Evolutionary conservation across 1,140 invertebrate species (phyloP).

Genomic region (Papilio xuthus): DNA sequence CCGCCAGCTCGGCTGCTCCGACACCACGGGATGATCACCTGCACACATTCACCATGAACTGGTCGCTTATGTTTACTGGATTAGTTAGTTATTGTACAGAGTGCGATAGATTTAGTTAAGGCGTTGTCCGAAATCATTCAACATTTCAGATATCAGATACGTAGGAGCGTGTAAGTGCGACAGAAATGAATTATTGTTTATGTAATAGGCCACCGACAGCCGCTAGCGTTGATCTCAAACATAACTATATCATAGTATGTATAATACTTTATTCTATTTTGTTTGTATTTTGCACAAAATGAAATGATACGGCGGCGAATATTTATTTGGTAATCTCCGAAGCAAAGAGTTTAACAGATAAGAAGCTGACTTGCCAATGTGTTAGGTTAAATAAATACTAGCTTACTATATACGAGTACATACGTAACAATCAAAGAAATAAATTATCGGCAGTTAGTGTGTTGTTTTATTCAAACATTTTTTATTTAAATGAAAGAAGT

Average conservation of each 20-base stretch:
- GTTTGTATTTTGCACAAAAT: neutral
- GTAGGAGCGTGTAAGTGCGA: neutral
- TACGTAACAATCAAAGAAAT: neutral
- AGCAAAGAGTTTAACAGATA: neutral
- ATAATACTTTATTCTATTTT: neutral
- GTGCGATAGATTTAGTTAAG: conserved; percentile 19
- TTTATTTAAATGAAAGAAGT: neutral
- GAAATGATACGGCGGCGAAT: neutral
- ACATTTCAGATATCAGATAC: neutral
- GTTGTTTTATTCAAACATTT: neutral
- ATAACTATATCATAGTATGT: conserved; percentile 9
- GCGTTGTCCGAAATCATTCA: neutral
- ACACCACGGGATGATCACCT: neutral
- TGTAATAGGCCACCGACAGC: neutral
- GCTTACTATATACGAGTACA: neutral
- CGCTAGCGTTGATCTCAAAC: conserved; percentile 6
- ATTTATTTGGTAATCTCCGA: neutral
- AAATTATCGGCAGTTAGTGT: neutral
- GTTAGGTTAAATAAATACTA: neutral
- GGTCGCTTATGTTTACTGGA: neutral
- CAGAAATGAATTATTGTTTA: neutral
- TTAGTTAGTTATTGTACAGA: conserved; percentile 8
- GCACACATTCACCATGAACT: neutral
- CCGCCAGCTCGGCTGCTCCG: conserved; percentile 86
- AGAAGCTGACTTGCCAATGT: conserved; percentile 10